phyloP scores from a whole-genome alignment of 2,888 invertebrate genomes.

The Thymelicus lineola region DNA sequence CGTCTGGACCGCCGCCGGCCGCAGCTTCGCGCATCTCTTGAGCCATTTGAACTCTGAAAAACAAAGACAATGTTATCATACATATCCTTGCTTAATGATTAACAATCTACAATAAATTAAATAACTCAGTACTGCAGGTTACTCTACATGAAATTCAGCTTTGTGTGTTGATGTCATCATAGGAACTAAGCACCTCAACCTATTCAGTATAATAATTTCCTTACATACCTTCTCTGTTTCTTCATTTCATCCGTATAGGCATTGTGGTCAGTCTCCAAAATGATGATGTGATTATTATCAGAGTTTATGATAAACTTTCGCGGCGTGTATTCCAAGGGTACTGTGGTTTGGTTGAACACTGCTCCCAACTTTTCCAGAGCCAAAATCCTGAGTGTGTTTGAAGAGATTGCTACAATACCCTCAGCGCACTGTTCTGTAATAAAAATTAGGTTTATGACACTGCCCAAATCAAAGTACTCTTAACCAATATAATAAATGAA shows the following conservation, averaged over 20 bases:
- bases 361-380: constrained; percentile 99
- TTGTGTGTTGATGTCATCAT: constrained; percentile 74
- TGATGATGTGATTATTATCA: constrained; percentile 94
- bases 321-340: constrained; percentile 97
- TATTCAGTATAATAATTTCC: background rate
- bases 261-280: constrained; percentile 99
- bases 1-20: constrained; percentile 91
- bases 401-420: constrained; percentile 99
- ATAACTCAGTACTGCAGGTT: constrained; percentile 77
- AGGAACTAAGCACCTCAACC: background rate
- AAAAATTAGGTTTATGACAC: constrained; percentile 31
- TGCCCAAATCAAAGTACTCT: no score
- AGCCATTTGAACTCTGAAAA: constrained; percentile 95
- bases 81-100: no score
- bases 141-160: constrained; percentile 71
- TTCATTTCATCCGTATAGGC: constrained; percentile 99
- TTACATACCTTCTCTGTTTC: constrained; percentile 88
- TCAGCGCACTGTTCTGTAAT: constrained; percentile 97
- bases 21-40: constrained; percentile 99
- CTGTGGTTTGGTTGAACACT: constrained; percentile 98
- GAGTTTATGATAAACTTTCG: constrained; percentile 97
- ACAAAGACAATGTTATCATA: background rate
- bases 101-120: background rate
- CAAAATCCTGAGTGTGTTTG: constrained; percentile 98
- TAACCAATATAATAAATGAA: no score